phyloP scores from a whole-genome alignment of 2,888 invertebrate species.

The Eilema caniola region DNA sequence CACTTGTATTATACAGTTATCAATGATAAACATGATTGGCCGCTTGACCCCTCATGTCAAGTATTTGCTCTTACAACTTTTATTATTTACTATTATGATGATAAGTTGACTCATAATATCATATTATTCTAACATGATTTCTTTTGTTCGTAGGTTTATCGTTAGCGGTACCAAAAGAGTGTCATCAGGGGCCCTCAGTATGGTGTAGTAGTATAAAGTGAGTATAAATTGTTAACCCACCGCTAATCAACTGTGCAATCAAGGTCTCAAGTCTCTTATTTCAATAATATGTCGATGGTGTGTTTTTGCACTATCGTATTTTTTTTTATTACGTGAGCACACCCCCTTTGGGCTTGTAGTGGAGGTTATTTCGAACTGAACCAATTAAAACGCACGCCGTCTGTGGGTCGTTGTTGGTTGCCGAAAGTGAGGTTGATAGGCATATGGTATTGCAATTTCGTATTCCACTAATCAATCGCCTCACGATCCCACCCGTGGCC shows the following conservation, averaged over 20 bases:
- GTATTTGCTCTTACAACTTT: constrained; percentile 40
- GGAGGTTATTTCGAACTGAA: too few species aligned
- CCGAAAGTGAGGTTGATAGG: too few species aligned
- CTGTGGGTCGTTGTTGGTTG: too few species aligned
- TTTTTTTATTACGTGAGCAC: too few species aligned
- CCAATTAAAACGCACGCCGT: too few species aligned
- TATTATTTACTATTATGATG: constrained; percentile 35
- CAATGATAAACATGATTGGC: constrained; percentile 50
- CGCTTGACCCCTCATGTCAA: constrained; percentile 47
- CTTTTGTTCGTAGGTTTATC: constrained; percentile 71
- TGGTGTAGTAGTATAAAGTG: constrained; percentile 81
- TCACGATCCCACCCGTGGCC: too few species aligned
- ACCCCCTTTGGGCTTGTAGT: too few species aligned
- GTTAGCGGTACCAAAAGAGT: constrained; percentile 77
- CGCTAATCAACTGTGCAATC: background rate
- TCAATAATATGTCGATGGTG: too few species aligned
- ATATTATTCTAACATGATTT: constrained; percentile 8
- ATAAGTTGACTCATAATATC: constrained; percentile 29
- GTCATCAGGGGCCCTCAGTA: constrained; percentile 75
- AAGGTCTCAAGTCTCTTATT: too few species aligned
- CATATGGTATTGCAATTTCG: too few species aligned
- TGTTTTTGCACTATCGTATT: too few species aligned
- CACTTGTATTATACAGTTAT: constrained; percentile 22
- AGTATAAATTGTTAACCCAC: constrained; percentile 41
- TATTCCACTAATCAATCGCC: too few species aligned